Percentiles rank a stretch among this genome's conserved stretches.
These are phyloP conservation scores for Epistrophella euchroma DNA, from an alignment of 2,888 invertebrate species.

Conservation along the genomic window DNA sequence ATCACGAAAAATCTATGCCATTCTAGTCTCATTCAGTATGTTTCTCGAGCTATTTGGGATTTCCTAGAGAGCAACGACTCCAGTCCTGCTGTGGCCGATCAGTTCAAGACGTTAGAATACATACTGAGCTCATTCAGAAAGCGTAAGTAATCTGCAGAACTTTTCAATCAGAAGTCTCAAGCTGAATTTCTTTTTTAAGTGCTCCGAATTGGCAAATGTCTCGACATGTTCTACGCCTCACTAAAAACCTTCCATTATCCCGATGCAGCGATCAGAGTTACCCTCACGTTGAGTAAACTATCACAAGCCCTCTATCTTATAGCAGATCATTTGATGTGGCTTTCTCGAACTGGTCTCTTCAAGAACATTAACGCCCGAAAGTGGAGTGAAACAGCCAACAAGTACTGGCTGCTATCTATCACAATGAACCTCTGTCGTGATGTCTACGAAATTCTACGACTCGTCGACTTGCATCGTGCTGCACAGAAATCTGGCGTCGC, in stretches of 20 bases:
- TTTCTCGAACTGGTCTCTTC: constrained; percentile 89
- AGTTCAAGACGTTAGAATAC: constrained; percentile 92
- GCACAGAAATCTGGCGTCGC: constrained; percentile 82
- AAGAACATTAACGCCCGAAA: constrained; percentile 88
- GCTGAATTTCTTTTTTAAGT: constrained; percentile 86
- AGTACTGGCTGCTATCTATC: constrained; percentile 94
- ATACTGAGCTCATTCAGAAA: constrained; percentile 94
- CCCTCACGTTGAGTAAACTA: constrained; percentile 91
- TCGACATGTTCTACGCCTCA: constrained; percentile 91
- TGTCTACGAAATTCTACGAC: constrained; percentile 91
- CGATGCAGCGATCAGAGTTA: constrained; percentile 88
- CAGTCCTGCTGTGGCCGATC: constrained; percentile 88
- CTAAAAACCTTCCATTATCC: constrained; percentile 89
- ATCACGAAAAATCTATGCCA: neutral
- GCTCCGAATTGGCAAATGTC: constrained; percentile 92
- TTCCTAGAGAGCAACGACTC: constrained; percentile 86
- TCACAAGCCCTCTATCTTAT: constrained; percentile 91
- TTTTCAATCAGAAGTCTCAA: neutral
- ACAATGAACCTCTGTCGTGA: constrained; percentile 92
- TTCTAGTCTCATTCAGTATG: constrained; percentile 92
- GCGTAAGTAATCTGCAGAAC: constrained; percentile 85
- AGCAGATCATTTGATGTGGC: constrained; percentile 94
- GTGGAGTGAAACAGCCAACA: constrained; percentile 90
- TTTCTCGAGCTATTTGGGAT: constrained; percentile 92
- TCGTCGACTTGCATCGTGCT: constrained; percentile 86